These are phyloP conservation scores for Epizoanthus ramosus DNA, from an alignment of 92 coral and sea anemone species.

Conservation along the genomic window DNA sequence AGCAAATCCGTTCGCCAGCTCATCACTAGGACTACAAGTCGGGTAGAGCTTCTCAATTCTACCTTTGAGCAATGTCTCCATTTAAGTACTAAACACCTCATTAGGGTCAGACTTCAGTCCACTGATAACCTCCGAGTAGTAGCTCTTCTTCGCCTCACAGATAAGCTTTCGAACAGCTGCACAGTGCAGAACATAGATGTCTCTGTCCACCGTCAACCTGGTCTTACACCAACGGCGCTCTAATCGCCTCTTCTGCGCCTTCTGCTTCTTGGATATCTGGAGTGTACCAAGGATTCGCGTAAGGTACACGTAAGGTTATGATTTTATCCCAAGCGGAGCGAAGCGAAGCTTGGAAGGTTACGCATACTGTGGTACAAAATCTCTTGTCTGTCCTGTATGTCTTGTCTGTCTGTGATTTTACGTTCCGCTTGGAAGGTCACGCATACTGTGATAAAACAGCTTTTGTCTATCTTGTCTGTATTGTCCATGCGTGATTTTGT, in stretches of 20 bases:
- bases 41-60: background rate
- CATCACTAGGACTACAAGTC: no score
- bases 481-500: no score
- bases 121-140: background rate
- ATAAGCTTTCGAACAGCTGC: background rate
- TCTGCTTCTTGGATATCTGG: background rate
- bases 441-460: no score
- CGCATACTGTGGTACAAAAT: no score
- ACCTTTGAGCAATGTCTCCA: background rate
- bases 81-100: background rate
- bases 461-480: no score
- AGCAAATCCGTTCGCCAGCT: conserved; percentile 38
- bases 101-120: background rate
- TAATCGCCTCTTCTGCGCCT: conserved; percentile 6
- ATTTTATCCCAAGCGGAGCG: no score
- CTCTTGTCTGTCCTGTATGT: no score
- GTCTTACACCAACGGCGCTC: conserved; percentile 6
- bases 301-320: background rate
- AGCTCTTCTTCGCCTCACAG: background rate
- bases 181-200: background rate
- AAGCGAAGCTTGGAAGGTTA: no score
- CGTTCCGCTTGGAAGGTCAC: no score
- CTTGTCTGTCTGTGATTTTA: no score
- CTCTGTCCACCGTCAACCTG: conserved; percentile 28
- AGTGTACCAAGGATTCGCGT: background rate